A percentile compares a stretch with the other conserved stretches of the same genome.
These are phyloP conservation scores for Bugula neritina DNA, from an alignment of 2,888 invertebrate species.

Conservation along the genomic window DNA sequence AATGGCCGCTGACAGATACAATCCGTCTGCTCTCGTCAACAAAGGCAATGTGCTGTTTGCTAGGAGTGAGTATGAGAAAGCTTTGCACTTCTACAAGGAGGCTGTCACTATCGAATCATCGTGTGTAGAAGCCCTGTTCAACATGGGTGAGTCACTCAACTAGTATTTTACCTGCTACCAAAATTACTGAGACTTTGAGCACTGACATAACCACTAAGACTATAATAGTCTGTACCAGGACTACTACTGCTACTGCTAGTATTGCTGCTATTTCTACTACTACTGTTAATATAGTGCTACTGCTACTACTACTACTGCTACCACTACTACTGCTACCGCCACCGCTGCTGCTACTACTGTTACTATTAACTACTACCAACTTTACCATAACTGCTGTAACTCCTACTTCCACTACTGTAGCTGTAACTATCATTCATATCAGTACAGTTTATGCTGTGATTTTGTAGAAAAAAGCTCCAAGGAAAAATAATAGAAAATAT, in stretches of 20 bases:
- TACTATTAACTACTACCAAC: background rate
- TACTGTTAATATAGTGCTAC: background rate
- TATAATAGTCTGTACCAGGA: too few relatives aligned
- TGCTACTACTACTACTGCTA: background rate
- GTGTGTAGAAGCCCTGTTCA: slow-evolving; percentile 77
- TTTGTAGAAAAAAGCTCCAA: too few relatives aligned
- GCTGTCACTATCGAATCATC: slow-evolving; percentile 74
- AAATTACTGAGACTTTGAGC: background rate
- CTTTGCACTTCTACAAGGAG: slow-evolving; percentile 66
- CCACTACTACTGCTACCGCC: background rate
- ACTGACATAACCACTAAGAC: too few relatives aligned
- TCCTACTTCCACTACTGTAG: background rate
- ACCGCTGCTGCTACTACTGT: background rate
- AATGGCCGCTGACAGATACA: slow-evolving; percentile 69
- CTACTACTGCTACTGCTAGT: background rate
- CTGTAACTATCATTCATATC: background rate
- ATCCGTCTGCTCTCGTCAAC: slow-evolving; percentile 76
- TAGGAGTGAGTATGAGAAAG: slow-evolving; percentile 65
- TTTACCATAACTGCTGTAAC: background rate
- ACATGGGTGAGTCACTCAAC: slow-evolving; percentile 63
- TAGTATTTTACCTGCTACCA: background rate
- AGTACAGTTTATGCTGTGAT: too few relatives aligned
- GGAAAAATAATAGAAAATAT: too few relatives aligned
- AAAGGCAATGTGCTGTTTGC: slow-evolving; percentile 73
- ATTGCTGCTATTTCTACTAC: background rate